phyloP scores from a whole-genome alignment of 2,888 invertebrate species.

The Acleris literana region DNA sequence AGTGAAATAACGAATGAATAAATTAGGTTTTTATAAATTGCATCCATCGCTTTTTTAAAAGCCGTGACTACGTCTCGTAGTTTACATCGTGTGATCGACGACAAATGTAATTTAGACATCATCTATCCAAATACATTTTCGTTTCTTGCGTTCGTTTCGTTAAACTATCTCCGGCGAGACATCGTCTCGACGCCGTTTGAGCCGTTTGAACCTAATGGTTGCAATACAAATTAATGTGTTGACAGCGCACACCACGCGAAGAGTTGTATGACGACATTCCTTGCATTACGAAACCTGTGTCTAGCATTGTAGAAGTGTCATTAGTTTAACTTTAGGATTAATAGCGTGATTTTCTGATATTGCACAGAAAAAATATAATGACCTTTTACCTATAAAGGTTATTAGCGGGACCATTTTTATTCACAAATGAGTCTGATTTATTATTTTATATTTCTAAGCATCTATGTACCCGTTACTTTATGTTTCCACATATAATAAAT shows the following conservation, averaged over 20 bases:
- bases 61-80: too few species aligned
- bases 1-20: too few species aligned
- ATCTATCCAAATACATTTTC: not conserved
- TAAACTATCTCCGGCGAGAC: not conserved
- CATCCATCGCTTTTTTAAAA: too few species aligned
- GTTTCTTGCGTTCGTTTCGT: not conserved
- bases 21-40: too few species aligned
- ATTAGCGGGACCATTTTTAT: too few species aligned
- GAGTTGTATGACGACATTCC: slow-evolving; percentile 40
- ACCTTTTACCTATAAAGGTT: not conserved
- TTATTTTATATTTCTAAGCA: slow-evolving; percentile 7
- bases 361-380: slow-evolving; percentile 4
- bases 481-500: slow-evolving; percentile 14
- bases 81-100: too few species aligned
- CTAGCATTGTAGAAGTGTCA: slow-evolving; percentile 14
- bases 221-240: slow-evolving; percentile 34
- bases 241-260: slow-evolving; percentile 25
- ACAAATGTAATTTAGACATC: too few species aligned
- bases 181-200: slow-evolving; percentile 13
- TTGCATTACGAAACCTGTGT: slow-evolving; percentile 29
- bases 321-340: not conserved
- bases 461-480: slow-evolving; percentile 24
- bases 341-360: not conserved
- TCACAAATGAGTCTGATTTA: not conserved
- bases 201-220: slow-evolving; percentile 21